Evolutionary conservation across 2,113 vertebrate genomes (phyloP).

Genomic region (Sisor rabdophorus): DNA sequence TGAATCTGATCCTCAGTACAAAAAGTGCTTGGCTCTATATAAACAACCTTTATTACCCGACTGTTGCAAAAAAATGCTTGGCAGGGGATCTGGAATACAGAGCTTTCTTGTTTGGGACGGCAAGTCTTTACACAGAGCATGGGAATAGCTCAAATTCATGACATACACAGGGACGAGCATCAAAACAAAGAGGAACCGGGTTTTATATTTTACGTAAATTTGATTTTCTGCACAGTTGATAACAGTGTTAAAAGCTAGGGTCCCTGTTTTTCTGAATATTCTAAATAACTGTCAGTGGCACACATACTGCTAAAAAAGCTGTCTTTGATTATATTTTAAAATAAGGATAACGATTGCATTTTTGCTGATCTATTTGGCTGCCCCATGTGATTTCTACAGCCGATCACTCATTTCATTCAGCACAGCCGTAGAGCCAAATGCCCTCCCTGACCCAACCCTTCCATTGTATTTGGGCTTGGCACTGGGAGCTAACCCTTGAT

Average conservation of each 20-base stretch:
- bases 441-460: too few relatives aligned
- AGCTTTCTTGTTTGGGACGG: not conserved
- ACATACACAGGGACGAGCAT: not conserved
- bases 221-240: not conserved
- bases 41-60: not conserved
- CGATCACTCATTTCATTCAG: too few relatives aligned
- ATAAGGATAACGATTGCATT: not conserved
- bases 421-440: too few relatives aligned
- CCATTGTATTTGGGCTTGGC: too few relatives aligned
- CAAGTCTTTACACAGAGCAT: not conserved
- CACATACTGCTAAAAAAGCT: too few relatives aligned
- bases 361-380: not conserved
- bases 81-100: constrained; percentile 7
- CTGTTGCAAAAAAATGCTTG: not conserved
- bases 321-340: not conserved
- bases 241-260: not conserved
- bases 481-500: too few relatives aligned
- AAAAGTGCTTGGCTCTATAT: not conserved
- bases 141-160: not conserved
- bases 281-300: too few relatives aligned
- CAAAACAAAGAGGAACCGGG: not conserved
- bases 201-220: not conserved
- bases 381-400: too few relatives aligned
- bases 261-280: not conserved
- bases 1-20: not conserved